phyloP scores from a whole-genome alignment of 2,113 vertebrate genomes.

The Hemiscyllium ocellatum region DNA sequence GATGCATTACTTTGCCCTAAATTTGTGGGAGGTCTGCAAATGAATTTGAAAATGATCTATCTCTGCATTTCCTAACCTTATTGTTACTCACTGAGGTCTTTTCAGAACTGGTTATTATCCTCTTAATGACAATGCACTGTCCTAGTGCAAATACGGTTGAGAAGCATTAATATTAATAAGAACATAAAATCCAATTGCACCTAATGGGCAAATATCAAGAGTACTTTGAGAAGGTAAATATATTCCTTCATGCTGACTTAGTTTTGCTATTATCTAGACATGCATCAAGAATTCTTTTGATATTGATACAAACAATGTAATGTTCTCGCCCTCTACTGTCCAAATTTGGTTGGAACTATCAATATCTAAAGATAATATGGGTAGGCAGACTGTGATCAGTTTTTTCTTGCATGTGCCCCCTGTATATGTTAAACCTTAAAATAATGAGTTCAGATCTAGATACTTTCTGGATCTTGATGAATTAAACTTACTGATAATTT shows the following conservation, averaged over 20 bases:
- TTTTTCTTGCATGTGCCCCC: too few species aligned
- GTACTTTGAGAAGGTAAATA: background rate
- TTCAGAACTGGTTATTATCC: background rate
- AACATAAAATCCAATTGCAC: background rate
- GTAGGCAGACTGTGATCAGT: background rate
- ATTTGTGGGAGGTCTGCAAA: slow-evolving; percentile 20
- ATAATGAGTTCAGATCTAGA: background rate
- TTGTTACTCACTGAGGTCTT: background rate
- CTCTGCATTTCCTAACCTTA: background rate
- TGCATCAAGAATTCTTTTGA: background rate
- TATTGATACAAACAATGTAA: background rate
- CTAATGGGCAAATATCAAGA: background rate
- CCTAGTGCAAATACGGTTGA: background rate
- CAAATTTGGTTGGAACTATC: background rate
- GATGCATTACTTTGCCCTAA: background rate
- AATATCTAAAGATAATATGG: background rate
- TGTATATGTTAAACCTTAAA: background rate
- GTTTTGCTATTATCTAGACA: background rate
- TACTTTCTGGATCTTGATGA: too few species aligned
- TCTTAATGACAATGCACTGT: background rate
- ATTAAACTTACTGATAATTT: background rate
- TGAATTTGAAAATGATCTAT: slow-evolving; percentile 4
- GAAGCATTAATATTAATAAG: background rate
- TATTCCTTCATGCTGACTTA: background rate
- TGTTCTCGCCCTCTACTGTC: slow-evolving; percentile 18